phyloP scores from a whole-genome alignment of 2,888 invertebrate species.

The Nemotelus pantherinus region DNA sequence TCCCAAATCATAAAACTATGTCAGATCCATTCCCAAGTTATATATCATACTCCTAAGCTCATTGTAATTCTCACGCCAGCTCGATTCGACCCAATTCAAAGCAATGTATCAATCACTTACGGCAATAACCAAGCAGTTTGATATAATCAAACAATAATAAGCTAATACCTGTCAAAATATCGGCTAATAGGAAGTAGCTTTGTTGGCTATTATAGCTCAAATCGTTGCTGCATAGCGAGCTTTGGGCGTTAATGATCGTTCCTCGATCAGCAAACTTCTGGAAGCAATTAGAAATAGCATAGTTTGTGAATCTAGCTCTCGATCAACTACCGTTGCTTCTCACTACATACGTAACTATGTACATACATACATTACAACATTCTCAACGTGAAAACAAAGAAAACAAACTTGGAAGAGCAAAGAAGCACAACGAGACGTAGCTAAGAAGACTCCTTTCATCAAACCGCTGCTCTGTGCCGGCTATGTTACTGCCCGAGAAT shows the following conservation, averaged over 20 bases:
- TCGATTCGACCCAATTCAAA: background rate
- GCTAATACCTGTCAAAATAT: constrained; percentile 20
- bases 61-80: background rate
- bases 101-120: background rate
- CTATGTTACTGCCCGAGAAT: too few species aligned
- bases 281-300: constrained; percentile 18
- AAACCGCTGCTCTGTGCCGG: too few species aligned
- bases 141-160: constrained; percentile 19
- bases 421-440: background rate
- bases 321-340: background rate
- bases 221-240: background rate
- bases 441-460: background rate
- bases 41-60: background rate
- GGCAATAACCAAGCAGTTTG: background rate
- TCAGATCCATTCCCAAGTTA: too few species aligned
- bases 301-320: background rate
- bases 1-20: too few species aligned
- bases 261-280: background rate
- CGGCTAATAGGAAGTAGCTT: constrained; percentile 3
- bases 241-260: background rate
- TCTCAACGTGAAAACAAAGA: background rate
- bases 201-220: background rate
- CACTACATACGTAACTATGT: too few species aligned
- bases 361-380: background rate
- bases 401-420: background rate